A percentile compares a stretch with the other conserved stretches of the same genome.
Conservation (phyloP, 1,140 invertebrate species). For the Trachymyrmex septentrionalis region DNA sequence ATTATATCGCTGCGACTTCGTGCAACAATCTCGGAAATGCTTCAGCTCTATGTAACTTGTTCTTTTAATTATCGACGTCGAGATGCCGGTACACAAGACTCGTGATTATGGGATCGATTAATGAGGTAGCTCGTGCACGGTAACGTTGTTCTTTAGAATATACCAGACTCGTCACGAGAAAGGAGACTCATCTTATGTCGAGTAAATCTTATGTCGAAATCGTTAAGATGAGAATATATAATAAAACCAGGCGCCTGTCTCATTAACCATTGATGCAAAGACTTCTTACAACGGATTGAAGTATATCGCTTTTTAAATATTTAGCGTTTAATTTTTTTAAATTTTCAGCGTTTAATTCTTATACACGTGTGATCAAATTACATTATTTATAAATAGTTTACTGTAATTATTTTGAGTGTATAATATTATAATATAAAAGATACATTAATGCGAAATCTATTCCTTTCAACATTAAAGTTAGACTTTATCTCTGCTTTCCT, state of each 20-base stretch:
- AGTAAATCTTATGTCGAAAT: conserved; percentile 58
- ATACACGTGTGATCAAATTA: not conserved
- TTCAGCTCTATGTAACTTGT: not conserved
- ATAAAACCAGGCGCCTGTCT: conserved; percentile 46
- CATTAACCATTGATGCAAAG: conserved; percentile 64
- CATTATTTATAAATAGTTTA: not conserved
- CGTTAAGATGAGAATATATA: not conserved
- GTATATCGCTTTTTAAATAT: conserved; percentile 3
- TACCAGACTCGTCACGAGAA: conserved; percentile 41
- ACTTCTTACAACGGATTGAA: not conserved
- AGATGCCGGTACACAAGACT: conserved; percentile 8
- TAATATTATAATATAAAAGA: not conserved
- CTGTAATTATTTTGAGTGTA: not conserved
- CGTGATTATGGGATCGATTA: conserved; percentile 63
- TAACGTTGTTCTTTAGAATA: conserved; percentile 57
- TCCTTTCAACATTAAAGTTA: not conserved
- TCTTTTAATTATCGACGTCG: conserved; percentile 63
- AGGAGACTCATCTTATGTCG: conserved; percentile 24
- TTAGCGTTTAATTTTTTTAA: not conserved
- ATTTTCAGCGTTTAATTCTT: not conserved
- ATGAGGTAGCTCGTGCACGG: conserved; percentile 57
- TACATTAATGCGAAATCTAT: not conserved
- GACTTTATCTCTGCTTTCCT: not conserved
- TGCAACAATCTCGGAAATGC: not conserved
- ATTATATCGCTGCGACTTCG: conserved; percentile 33